Percentiles rank a stretch among this genome's conserved stretches.
Conservation (phyloP, 2,113 vertebrate species). For the Stictonetta naevosa region DNA sequence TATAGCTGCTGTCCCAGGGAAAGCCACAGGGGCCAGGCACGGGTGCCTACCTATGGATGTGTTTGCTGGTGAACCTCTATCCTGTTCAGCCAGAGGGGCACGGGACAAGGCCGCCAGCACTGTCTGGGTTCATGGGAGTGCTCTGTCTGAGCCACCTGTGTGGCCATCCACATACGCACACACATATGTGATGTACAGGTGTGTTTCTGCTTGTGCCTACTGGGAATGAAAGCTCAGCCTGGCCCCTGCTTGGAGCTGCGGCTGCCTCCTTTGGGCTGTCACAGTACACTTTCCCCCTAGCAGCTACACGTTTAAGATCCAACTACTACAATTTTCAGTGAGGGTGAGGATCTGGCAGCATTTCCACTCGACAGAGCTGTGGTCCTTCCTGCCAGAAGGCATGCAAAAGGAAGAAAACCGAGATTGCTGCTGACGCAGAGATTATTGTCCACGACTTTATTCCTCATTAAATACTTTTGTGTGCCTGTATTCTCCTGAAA, state of each 20-base stretch:
- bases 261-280: neutral
- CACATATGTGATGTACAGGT: neutral
- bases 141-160: neutral
- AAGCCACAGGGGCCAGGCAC: too few relatives aligned
- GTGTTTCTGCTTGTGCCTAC: neutral
- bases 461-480: neutral
- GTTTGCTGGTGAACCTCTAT: too few relatives aligned
- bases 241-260: neutral
- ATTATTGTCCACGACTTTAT: neutral
- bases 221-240: neutral
- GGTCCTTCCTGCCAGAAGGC: neutral
- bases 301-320: neutral
- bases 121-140: neutral
- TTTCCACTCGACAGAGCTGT: neutral
- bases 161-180: neutral
- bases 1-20: too few relatives aligned
- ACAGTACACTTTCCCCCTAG: neutral
- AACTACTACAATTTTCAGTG: neutral
- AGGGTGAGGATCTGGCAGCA: neutral
- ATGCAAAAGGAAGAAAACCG: neutral
- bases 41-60: too few relatives aligned
- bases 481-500: neutral
- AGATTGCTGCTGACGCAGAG: neutral
- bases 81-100: neutral
- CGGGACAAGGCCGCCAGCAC: neutral